Evolutionary conservation across 2,797 vertebrate species (phyloP).

Genomic region (Eurystomus glaucurus): DNA sequence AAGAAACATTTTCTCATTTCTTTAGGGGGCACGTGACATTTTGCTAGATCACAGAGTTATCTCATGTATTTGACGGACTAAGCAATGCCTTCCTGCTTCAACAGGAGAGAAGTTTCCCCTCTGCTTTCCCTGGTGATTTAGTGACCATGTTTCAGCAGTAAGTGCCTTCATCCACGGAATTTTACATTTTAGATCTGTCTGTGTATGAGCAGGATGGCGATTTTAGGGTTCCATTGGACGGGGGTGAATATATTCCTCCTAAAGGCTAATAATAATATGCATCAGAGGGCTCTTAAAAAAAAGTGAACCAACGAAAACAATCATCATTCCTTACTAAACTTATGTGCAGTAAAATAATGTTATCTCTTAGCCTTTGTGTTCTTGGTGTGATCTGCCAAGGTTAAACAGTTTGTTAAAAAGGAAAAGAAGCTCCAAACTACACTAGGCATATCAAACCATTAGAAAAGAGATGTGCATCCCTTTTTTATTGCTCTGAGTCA

Average conservation of each 20-base stretch:
- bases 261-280: too few relatives aligned
- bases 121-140: neutral
- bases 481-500: neutral
- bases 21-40: neutral
- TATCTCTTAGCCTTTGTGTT: neutral
- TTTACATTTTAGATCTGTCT: neutral
- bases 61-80: neutral
- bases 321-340: neutral
- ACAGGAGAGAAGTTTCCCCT: neutral
- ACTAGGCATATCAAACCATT: neutral
- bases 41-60: neutral
- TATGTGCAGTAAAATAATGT: neutral
- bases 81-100: neutral
- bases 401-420: constrained; percentile 22
- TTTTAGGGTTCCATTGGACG: neutral
- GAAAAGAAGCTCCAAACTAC: constrained; percentile 12
- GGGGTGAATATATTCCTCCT: neutral
- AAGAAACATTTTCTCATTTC: neutral
- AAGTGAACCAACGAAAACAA: neutral
- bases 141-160: neutral
- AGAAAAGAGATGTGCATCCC: neutral
- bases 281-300: neutral
- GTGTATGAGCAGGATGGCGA: neutral
- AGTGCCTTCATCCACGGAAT: fast-evolving
- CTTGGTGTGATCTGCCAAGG: neutral